These are phyloP conservation scores for Grallaria varia DNA, from an alignment of 2,113 vertebrate species.

Conservation along the genomic window DNA sequence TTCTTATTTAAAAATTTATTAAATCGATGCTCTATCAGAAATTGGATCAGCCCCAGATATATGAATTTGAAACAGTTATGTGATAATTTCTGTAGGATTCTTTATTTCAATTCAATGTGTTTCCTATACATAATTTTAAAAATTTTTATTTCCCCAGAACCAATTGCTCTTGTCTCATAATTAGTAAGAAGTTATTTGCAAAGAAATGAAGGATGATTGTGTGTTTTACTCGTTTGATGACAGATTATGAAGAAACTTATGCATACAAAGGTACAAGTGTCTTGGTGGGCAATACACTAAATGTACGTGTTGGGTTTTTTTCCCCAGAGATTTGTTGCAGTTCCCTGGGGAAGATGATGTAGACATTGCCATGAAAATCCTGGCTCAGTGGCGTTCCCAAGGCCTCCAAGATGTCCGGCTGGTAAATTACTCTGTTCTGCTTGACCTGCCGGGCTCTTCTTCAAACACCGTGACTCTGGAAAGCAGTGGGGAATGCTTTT, in stretches of 20 bases:
- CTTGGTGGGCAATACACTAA: not conserved
- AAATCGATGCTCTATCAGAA: not conserved
- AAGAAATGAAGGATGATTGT: not conserved
- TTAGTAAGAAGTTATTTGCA: not conserved
- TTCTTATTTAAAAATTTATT: not conserved
- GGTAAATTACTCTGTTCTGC: constrained; percentile 87
- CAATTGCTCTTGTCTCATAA: not conserved
- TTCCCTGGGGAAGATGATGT: constrained; percentile 71
- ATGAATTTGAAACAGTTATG: not conserved
- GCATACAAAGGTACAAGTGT: not conserved
- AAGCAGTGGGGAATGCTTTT: constrained; percentile 81
- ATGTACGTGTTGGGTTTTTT: not conserved
- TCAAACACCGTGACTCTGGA: constrained; percentile 84
- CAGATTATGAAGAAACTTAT: not conserved
- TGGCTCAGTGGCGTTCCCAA: constrained; percentile 81
- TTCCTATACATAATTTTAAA: not conserved
- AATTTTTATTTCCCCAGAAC: not conserved
- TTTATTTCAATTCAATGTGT: not conserved
- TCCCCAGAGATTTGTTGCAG: constrained; percentile 76
- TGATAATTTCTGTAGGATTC: not conserved
- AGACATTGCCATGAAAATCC: constrained; percentile 75
- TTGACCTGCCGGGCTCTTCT: constrained; percentile 81
- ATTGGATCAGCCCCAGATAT: not conserved
- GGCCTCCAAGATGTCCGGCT: constrained; percentile 84
- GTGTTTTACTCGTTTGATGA: not conserved